phyloP scores from a whole-genome alignment of 2,113 vertebrate genomes.

The Pristiophorus japonicus region DNA sequence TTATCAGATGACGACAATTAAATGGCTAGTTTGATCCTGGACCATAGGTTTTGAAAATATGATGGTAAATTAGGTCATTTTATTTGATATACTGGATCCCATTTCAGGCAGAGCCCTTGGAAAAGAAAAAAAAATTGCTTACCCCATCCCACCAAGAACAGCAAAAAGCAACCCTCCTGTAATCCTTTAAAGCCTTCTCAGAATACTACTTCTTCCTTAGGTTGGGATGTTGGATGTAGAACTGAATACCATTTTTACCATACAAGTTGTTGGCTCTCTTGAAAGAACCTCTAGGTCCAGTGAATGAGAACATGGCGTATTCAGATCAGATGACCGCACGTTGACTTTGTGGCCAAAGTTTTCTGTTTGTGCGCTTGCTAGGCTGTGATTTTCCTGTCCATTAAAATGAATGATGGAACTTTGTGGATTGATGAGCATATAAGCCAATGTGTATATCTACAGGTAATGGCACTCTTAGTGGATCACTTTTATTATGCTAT shows the following conservation, averaged over 20 bases:
- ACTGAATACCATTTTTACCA: neutral
- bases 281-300: neutral
- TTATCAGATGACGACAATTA: neutral
- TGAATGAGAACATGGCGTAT: neutral
- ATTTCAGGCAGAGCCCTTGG: neutral
- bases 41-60: neutral
- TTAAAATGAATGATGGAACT: neutral
- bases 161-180: too few relatives aligned
- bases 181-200: neutral
- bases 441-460: too few relatives aligned
- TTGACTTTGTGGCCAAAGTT: neutral
- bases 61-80: neutral
- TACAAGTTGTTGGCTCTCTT: neutral
- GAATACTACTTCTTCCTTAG: neutral
- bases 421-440: neutral
- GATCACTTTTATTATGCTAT: neutral
- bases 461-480: neutral
- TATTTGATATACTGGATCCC: neutral
- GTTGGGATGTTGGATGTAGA: neutral
- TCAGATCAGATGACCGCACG: neutral
- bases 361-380: neutral
- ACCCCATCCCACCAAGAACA: neutral
- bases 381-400: neutral
- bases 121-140: neutral
- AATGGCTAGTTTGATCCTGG: neutral